Evolutionary conservation across 2,113 vertebrate genomes (phyloP), one percentile per base, ranked within the genome.

Genomic region (Talpa occidentalis): DNA sequence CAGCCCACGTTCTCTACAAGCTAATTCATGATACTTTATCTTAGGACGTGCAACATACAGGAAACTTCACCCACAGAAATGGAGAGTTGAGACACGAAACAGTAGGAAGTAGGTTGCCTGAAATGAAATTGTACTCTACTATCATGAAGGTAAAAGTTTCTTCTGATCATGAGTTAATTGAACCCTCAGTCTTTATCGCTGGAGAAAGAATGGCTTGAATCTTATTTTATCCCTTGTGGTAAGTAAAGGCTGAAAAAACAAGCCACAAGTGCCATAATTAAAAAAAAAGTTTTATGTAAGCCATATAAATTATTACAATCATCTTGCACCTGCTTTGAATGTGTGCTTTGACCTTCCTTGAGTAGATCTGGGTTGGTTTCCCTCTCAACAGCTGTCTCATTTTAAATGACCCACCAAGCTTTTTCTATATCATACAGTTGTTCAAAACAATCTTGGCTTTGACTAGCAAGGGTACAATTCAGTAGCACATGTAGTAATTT

Each of bases 391-490:
- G 35, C 35, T 80, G 56, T 1, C 35, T 79, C 24, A 79, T 82
- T 76, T 35, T 73, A 40, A 93, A 37, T 80, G 47, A 87, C 21
- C 79, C 30, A 69, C 14, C 19, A 35, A 72, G 6, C 16, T 83
- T 62, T 91, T 59, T 52, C n/a, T 30, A 37, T 60, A 40, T 60
- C 37, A 87, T 37, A 88, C 6, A 83, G 21, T 73, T 94, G 0
- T 76, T 78, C 40, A 76, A 80, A 91, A 47, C 30, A 91, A 24
- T 37, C 24, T 37, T 90, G 49, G 9, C 14, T 42, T 84, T 90
- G 32, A 91, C 78, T 70, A 90, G 16, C 59, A 96, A 84, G 37
- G 22, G 54, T 26, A 80, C 7, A 62, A 42, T 54, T 94, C 62
- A 89, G 82, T 11, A 86, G 30, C 16, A 40, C 40, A 83, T 66